Percentiles rank a stretch among this genome's conserved stretches.
These are phyloP conservation scores for Rhopalosiphum maidis DNA, from an alignment of 1,140 invertebrate species.

Conservation along the genomic window DNA sequence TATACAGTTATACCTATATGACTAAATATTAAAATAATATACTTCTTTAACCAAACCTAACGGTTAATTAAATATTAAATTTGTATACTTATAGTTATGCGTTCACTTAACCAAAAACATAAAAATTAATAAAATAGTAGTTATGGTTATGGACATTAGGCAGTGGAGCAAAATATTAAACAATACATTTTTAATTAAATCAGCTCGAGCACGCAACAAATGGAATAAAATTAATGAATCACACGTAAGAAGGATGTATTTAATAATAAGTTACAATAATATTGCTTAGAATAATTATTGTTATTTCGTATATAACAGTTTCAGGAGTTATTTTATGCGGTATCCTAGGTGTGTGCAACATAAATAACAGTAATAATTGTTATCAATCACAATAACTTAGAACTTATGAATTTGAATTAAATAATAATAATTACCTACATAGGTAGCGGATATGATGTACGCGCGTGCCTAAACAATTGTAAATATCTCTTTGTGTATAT, in stretches of 20 bases:
- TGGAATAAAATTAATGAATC: conserved; percentile 9
- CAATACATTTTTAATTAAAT: background rate
- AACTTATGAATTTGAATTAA: background rate
- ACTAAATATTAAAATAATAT: too few relatives aligned
- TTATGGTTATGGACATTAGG: background rate
- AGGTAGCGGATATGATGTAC: background rate
- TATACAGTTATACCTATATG: too few relatives aligned
- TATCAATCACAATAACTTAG: background rate
- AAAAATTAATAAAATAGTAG: background rate
- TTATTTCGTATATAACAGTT: background rate
- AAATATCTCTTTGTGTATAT: background rate
- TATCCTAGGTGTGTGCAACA: background rate
- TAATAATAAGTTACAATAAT: background rate
- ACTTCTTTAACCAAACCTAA: background rate
- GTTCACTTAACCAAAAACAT: background rate
- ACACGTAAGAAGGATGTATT: background rate
- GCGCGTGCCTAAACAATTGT: background rate
- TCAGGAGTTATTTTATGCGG: background rate
- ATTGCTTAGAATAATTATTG: background rate
- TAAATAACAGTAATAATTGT: background rate
- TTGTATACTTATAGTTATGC: background rate
- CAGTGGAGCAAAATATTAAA: conserved; percentile 24
- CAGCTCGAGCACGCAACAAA: background rate
- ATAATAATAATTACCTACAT: background rate
- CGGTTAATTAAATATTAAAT: background rate